Percentiles rank a stretch among this genome's conserved stretches.
Evolutionary conservation across 2,113 vertebrate species (phyloP).

Genomic region (Lepus europaeus): DNA sequence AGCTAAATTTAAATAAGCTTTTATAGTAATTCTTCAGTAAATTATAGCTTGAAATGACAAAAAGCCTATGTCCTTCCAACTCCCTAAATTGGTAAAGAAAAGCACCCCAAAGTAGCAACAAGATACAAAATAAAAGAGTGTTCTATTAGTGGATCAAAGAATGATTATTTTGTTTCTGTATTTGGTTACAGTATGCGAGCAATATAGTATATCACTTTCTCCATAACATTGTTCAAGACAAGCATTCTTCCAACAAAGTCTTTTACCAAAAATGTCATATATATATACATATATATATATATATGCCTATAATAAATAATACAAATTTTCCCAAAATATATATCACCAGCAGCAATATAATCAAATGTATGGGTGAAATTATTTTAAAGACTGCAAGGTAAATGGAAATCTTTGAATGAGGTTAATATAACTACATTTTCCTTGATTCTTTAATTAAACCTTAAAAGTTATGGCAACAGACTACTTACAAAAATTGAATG

Average conservation of each 20-base stretch:
- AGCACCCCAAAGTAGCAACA: not conserved
- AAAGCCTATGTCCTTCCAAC: not conserved
- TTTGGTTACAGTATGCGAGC: not conserved
- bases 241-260: not conserved
- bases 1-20: not conserved
- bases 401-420: not conserved
- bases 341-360: not conserved
- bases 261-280: conserved; percentile 4
- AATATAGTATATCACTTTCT: not conserved
- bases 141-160: not conserved
- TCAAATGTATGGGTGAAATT: not conserved
- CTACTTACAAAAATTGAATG: not conserved
- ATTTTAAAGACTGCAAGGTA: not conserved
- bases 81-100: not conserved
- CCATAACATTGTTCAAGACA: not conserved
- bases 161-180: not conserved
- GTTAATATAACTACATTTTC: not conserved
- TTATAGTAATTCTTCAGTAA: not conserved
- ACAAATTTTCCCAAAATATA: not conserved
- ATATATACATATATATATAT: not conserved
- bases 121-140: not conserved
- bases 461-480: not conserved
- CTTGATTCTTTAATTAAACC: not conserved
- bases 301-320: not conserved
- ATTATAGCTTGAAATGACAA: not conserved